Conservation (phyloP, 1,140 invertebrate species). For the Patella vulgata region DNA sequence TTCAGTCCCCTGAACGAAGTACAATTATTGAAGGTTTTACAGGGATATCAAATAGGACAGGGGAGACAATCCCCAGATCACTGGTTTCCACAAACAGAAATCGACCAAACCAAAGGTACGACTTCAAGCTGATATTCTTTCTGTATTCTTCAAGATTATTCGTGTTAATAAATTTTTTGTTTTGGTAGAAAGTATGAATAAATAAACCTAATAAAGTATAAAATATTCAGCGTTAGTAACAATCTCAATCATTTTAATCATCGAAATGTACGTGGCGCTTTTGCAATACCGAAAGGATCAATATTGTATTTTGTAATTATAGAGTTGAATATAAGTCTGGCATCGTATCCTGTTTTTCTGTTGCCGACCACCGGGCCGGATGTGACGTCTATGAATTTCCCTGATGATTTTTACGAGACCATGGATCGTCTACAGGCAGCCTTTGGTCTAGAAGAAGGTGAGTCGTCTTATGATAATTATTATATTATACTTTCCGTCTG, state of each 20-base stretch:
- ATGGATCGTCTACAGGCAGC: slow-evolving; percentile 7
- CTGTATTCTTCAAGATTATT: too few species aligned
- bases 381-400: slow-evolving; percentile 26
- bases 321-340: slow-evolving; percentile 28
- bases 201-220: too few species aligned
- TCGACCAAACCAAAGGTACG: too few species aligned
- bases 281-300: too few species aligned
- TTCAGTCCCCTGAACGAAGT: slow-evolving; percentile 41
- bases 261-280: slow-evolving; percentile 16
- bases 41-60: slow-evolving; percentile 33
- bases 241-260: slow-evolving; percentile 19
- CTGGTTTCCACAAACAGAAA: slow-evolving; percentile 23
- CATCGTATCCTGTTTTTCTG: slow-evolving; percentile 41
- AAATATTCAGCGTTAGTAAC: slow-evolving; percentile 5
- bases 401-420: slow-evolving; percentile 7
- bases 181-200: too few species aligned
- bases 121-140: too few species aligned
- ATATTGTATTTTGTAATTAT: too few species aligned
- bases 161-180: too few species aligned
- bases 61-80: slow-evolving; percentile 22
- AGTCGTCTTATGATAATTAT: too few species aligned
- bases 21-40: slow-evolving; percentile 41
- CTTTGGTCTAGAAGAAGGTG: slow-evolving; percentile 21
- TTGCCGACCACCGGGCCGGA: slow-evolving; percentile 29
- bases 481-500: too few species aligned